Evolutionary conservation across 2,113 vertebrate genomes (phyloP).

Genomic region (Gambusia holbrooki): DNA sequence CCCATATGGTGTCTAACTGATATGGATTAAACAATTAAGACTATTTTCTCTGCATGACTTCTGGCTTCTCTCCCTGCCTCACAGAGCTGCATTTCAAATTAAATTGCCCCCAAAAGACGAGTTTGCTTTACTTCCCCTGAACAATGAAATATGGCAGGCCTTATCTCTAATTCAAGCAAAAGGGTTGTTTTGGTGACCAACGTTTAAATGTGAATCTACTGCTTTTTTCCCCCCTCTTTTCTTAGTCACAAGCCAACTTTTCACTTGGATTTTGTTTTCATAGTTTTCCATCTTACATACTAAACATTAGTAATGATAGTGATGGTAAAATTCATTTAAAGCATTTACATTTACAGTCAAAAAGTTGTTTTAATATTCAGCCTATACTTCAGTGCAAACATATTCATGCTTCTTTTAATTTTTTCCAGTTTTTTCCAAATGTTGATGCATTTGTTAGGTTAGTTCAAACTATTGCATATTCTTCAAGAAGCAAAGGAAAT

Average conservation of each 20-base stretch:
- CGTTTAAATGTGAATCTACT: slow-evolving; percentile 26
- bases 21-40: slow-evolving; percentile 81
- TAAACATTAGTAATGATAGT: slow-evolving; percentile 14
- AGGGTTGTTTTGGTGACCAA: slow-evolving; percentile 16
- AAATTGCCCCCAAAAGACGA: slow-evolving; percentile 71
- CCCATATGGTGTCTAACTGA: slow-evolving; percentile 77
- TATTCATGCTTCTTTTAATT: not conserved
- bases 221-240: too few relatives aligned
- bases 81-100: slow-evolving; percentile 73
- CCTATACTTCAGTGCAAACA: not conserved
- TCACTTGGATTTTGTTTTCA: slow-evolving; percentile 10
- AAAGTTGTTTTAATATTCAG: not conserved
- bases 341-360: not conserved
- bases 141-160: slow-evolving; percentile 67
- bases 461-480: too few relatives aligned
- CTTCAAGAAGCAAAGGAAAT: too few relatives aligned
- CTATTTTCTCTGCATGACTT: slow-evolving; percentile 76
- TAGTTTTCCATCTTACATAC: not conserved
- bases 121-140: slow-evolving; percentile 50
- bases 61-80: slow-evolving; percentile 65
- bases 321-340: not conserved
- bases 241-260: not conserved
- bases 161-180: slow-evolving; percentile 65
- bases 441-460: too few relatives aligned
- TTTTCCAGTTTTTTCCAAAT: too few relatives aligned